Evolutionary conservation across 2,797 vertebrate species (phyloP).

Genomic region (Melanotaenia parkinsoni): DNA sequence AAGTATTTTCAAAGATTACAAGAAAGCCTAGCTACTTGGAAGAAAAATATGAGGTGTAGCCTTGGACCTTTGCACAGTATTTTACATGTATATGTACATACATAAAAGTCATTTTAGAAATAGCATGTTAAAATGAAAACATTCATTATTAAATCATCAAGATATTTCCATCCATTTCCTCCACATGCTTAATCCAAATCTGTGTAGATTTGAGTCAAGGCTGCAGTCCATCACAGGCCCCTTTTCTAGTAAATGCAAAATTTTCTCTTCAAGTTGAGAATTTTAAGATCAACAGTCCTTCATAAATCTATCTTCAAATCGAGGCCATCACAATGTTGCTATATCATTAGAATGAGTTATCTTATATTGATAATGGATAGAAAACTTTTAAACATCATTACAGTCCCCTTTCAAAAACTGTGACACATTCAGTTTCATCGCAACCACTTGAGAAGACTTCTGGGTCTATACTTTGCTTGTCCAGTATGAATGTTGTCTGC

Average conservation of each 20-base stretch:
- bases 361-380: background rate
- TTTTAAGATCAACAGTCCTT: too few relatives aligned
- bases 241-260: too few relatives aligned
- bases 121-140: background rate
- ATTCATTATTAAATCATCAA: background rate
- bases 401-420: background rate
- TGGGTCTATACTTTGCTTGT: background rate
- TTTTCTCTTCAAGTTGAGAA: too few relatives aligned
- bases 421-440: background rate
- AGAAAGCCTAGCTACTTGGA: background rate
- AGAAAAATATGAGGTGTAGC: background rate
- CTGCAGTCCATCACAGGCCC: too few relatives aligned
- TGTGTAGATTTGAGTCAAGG: too few relatives aligned
- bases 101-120: background rate
- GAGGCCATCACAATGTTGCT: background rate
- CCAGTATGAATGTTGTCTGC: constrained; percentile 33
- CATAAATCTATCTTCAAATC: too few relatives aligned
- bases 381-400: background rate
- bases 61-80: background rate
- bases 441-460: background rate
- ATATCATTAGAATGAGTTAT: background rate
- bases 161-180: background rate
- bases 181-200: background rate
- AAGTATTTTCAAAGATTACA: background rate
- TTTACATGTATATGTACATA: background rate